These are phyloP conservation scores for Neoniphon sammara DNA, from an alignment of 2,797 vertebrate species.

Conservation along the genomic window DNA sequence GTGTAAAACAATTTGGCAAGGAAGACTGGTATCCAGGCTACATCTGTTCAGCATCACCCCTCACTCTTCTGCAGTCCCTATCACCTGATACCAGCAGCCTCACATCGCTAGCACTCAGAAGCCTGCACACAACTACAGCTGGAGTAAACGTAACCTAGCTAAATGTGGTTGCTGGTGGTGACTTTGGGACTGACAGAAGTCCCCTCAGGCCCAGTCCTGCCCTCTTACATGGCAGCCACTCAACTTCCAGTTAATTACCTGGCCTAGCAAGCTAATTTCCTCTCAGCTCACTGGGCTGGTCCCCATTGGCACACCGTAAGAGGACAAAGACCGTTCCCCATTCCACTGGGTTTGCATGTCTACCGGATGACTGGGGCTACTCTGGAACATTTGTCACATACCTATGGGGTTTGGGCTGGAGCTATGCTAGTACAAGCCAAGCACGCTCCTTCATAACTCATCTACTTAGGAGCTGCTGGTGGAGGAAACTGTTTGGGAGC, in stretches of 20 bases:
- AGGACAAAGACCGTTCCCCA: constrained; percentile 65
- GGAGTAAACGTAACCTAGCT: constrained; percentile 45
- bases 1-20: no score
- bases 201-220: constrained; percentile 61
- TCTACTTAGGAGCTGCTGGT: constrained; percentile 40
- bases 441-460: constrained; percentile 41
- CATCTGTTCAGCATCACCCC: constrained; percentile 13
- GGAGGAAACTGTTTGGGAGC: constrained; percentile 5
- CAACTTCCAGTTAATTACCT: constrained; percentile 80
- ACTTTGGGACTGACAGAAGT: constrained; percentile 61
- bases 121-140: constrained; percentile 18
- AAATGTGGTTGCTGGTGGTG: constrained; percentile 65
- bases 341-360: constrained; percentile 64
- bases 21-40: no score
- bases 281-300: constrained; percentile 71
- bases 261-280: constrained; percentile 72
- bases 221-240: constrained; percentile 65
- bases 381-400: constrained; percentile 68
- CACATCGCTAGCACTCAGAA: constrained; percentile 27
- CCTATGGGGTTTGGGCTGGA: constrained; percentile 61
- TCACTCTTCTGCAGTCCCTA: constrained; percentile 2
- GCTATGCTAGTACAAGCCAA: constrained; percentile 38
- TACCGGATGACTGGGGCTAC: constrained; percentile 64
- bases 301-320: constrained; percentile 48
- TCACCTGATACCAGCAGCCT: constrained; percentile 23